Base-by-base conservation (phyloP, 2,888 invertebrate genomes). In the Globia sparganii region DNA sequence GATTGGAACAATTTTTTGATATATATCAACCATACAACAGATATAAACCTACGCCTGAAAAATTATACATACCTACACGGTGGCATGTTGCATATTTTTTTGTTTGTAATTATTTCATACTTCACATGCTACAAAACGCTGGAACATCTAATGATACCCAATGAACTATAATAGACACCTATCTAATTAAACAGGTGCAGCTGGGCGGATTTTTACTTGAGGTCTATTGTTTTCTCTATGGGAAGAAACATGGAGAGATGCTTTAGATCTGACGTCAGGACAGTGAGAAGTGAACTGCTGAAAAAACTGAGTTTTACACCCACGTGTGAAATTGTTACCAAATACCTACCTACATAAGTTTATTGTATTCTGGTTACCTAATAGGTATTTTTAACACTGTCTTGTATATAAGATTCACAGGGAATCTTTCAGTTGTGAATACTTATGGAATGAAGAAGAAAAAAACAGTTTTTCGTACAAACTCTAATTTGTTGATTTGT, bases 171-270 rank as follows among this genome's bases (percentile, higher is more conserved):
- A 84, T 69, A 65, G 9, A 58, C 46, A 58, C n/a, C 53, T 56
- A 46, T 69, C 21, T 66, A 73, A 84, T 74, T 66, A 84, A 58
- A 34, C 28, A 69, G 74, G 61, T 61, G 84, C 59, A 13, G 37
- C n/a, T 56, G 49, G 34, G 61, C 59, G 66, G 66, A 79, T 66
- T 72, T 67, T 84, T 66, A 78, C 68, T 66, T 5, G 21, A 64
- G 4, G 0, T 73, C 74, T 70, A 80, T 81, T 81, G 85, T 84
- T n/a, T 80, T 58, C 40, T 65, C 43, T 58, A 70, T 85, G 81
- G 61, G 81, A 85, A 81, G 59, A 56, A 49, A 46, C 13, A 8
- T n/a, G 46, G 56, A 71, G 61, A 71, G 40, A 69, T 65, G 8
- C 40, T 58, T 68, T 56, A 40, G 43, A 80, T 43, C 8, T 70